Evolutionary conservation across 2,797 vertebrate genomes (phyloP).

Genomic region (Cacajao melanocephalus): DNA sequence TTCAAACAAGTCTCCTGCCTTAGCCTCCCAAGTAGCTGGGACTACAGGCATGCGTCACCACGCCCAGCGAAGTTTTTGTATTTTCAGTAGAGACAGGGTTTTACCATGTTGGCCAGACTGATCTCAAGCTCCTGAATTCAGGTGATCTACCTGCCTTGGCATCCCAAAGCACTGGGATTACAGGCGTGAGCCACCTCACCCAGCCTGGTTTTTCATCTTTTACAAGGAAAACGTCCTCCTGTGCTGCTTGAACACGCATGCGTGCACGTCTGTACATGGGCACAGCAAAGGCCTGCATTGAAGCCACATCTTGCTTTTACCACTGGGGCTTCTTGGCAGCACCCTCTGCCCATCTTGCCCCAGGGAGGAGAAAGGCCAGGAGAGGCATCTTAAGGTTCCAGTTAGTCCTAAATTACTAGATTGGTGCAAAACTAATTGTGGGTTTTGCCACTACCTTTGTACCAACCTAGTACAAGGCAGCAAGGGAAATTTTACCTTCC

Average conservation of each 20-base stretch:
- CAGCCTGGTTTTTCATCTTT: not conserved
- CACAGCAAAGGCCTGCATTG: not conserved
- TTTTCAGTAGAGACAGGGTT: no score
- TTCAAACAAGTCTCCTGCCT: no score
- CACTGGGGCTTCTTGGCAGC: not conserved
- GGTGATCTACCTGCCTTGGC: no score
- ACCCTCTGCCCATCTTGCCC: not conserved
- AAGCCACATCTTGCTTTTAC: not conserved
- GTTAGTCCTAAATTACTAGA: not conserved
- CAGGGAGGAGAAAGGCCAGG: no score
- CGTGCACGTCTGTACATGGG: fast-evolving
- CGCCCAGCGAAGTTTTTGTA: no score
- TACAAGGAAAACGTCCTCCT: not conserved
- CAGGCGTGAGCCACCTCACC: no score
- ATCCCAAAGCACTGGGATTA: no score
- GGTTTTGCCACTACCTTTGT: not conserved
- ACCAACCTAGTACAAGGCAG: not conserved
- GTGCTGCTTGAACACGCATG: not conserved
- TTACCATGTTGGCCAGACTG: no score
- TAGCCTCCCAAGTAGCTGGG: no score
- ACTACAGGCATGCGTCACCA: no score
- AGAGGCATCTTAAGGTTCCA: not conserved
- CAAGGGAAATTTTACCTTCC: not conserved
- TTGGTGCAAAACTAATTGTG: not conserved
- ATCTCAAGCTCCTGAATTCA: no score